Conservation (phyloP, 2,888 invertebrate genomes). For the Agelastica alni region DNA sequence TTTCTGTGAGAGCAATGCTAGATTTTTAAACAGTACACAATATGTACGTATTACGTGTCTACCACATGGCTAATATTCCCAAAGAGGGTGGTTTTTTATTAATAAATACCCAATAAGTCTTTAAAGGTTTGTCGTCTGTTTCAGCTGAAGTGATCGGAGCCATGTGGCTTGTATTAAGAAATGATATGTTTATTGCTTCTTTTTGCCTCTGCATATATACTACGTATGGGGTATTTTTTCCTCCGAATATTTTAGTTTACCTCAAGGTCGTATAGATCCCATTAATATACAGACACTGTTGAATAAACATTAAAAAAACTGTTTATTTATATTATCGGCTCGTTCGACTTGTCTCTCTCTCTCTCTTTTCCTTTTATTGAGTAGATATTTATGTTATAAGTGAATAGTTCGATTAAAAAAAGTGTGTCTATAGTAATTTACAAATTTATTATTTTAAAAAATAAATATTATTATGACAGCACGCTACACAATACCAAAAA, state of each 20-base stretch:
- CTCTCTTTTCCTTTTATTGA: no score
- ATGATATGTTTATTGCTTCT: constrained; percentile 37
- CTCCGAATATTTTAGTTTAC: constrained; percentile 14
- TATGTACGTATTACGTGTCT: constrained; percentile 27
- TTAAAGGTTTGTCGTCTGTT: constrained; percentile 31
- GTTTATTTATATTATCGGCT: no score
- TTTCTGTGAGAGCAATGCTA: no score
- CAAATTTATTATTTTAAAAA: no score
- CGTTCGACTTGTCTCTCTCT: no score
- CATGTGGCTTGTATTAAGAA: constrained; percentile 36
- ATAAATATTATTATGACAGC: no score
- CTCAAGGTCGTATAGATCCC: not conserved
- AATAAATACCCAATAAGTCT: constrained; percentile 38
- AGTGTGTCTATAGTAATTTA: no score
- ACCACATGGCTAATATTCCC: constrained; percentile 31
- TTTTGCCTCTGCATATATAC: constrained; percentile 19
- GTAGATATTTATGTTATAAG: no score
- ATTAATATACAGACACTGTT: not conserved
- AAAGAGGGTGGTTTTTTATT: constrained; percentile 35
- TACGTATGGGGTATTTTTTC: constrained; percentile 27
- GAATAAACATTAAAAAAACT: no score
- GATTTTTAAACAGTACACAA: no score
- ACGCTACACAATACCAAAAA: no score
- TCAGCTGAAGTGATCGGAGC: constrained; percentile 31
- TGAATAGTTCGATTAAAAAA: no score